Evolutionary conservation across 2,113 vertebrate species (phyloP).

Genomic region (Burhinus bistriatus): DNA sequence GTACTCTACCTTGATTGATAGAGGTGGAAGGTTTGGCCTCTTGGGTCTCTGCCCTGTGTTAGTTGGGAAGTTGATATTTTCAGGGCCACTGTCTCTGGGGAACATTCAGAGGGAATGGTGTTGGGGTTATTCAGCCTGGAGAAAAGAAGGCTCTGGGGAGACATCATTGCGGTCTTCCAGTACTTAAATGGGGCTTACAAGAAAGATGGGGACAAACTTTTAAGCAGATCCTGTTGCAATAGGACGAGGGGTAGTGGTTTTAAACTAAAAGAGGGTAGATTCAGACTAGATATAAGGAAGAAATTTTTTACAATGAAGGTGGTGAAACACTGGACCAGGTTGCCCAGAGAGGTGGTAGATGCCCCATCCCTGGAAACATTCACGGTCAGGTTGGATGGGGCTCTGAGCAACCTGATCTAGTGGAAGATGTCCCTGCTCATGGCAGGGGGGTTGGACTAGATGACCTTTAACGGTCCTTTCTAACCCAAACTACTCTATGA

Average conservation of each 20-base stretch:
- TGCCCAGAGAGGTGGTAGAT: not conserved
- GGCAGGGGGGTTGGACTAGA: not conserved
- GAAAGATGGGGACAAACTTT: not conserved
- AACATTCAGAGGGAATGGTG: not conserved
- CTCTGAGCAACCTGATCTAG: not conserved
- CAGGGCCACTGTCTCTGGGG: accelerated
- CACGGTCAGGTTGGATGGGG: too few relatives aligned
- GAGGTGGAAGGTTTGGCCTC: not conserved
- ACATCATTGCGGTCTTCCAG: not conserved
- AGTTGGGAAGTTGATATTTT: not conserved
- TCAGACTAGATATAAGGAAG: not conserved
- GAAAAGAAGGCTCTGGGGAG: not conserved
- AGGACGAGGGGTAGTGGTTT: not conserved
- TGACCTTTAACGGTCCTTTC: not conserved
- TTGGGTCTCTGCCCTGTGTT: not conserved
- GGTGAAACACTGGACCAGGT: not conserved
- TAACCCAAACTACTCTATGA: not conserved
- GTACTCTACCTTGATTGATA: not conserved
- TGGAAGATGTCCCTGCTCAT: not conserved
- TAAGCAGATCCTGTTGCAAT: not conserved
- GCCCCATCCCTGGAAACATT: not conserved
- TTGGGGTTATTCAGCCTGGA: not conserved
- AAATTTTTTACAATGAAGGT: not conserved
- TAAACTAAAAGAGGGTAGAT: not conserved
- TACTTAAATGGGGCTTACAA: not conserved